Conservation (phyloP, 2,888 invertebrate species). For the Boloria selene region DNA sequence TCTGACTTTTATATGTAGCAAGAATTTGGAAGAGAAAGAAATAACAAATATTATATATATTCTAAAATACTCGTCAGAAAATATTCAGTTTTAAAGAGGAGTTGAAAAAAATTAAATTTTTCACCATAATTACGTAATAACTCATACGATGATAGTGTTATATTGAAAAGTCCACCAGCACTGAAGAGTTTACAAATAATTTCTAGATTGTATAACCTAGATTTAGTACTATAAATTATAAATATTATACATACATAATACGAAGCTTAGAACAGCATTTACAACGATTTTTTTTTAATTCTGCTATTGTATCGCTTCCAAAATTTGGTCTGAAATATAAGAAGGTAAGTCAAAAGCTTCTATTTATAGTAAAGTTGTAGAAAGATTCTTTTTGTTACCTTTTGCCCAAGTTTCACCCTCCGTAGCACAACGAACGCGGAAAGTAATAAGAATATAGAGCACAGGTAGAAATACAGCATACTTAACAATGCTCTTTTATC, state of each 20-base stretch:
- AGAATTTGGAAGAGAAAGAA: too few species aligned
- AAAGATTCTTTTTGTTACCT: conserved; percentile 45
- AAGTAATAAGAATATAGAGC: conserved; percentile 57
- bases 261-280: conserved; percentile 27
- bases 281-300: conserved; percentile 8
- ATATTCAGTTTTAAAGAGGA: too few species aligned
- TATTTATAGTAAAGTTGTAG: background rate
- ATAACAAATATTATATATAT: too few species aligned
- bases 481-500: conserved; percentile 44
- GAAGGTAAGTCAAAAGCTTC: background rate
- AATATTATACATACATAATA: conserved; percentile 12
- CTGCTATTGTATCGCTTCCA: conserved; percentile 16
- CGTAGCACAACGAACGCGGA: conserved; percentile 57
- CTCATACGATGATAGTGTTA: too few species aligned
- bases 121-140: too few species aligned
- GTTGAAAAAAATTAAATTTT: too few species aligned
- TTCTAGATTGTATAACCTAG: too few species aligned
- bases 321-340: conserved; percentile 11
- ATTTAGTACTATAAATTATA: too few species aligned
- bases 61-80: too few species aligned
- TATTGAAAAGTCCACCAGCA: too few species aligned
- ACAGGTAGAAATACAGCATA: conserved; percentile 63
- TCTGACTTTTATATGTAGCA: too few species aligned
- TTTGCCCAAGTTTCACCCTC: conserved; percentile 52
- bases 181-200: too few species aligned